Conservation (phyloP, 2,797 vertebrate genomes). For the Moxostoma hubbsi region DNA sequence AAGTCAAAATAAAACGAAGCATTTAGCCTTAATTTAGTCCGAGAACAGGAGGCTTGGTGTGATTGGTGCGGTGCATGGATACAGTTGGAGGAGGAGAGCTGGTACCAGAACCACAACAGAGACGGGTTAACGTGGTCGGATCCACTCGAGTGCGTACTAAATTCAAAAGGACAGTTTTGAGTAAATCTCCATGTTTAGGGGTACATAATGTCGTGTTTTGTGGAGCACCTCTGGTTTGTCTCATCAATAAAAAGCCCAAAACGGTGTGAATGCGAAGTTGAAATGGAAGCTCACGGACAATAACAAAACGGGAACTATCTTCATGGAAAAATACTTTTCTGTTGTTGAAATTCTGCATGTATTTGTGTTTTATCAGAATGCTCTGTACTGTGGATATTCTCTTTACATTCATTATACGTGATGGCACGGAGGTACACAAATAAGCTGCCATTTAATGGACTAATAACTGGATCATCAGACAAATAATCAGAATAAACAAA, state of each 20-base stretch:
- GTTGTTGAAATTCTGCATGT: neutral
- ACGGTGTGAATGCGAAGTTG: conserved; percentile 67
- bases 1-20: conserved; percentile 66
- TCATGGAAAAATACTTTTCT: neutral
- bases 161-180: neutral
- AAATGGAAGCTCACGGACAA: conserved; percentile 67
- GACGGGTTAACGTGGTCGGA: conserved; percentile 39
- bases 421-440: conserved; percentile 60
- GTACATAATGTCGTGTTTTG: conserved; percentile 49
- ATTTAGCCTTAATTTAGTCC: conserved; percentile 61
- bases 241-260: conserved; percentile 65
- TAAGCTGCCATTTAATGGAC: conserved; percentile 60
- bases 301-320: conserved; percentile 40
- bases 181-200: conserved; percentile 13
- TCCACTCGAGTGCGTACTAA: conserved; percentile 62
- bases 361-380: conserved; percentile 10
- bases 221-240: conserved; percentile 56
- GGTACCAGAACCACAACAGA: conserved; percentile 61
- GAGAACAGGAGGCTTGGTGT: conserved; percentile 57
- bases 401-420: conserved; percentile 67
- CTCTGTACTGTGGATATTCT: neutral
- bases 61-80: conserved; percentile 56
- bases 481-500: neutral
- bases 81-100: conserved; percentile 34
- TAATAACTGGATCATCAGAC: conserved; percentile 22